Evolutionary conservation across 2,113 vertebrate species (phyloP).

Genomic region (Otolemur garnettii): DNA sequence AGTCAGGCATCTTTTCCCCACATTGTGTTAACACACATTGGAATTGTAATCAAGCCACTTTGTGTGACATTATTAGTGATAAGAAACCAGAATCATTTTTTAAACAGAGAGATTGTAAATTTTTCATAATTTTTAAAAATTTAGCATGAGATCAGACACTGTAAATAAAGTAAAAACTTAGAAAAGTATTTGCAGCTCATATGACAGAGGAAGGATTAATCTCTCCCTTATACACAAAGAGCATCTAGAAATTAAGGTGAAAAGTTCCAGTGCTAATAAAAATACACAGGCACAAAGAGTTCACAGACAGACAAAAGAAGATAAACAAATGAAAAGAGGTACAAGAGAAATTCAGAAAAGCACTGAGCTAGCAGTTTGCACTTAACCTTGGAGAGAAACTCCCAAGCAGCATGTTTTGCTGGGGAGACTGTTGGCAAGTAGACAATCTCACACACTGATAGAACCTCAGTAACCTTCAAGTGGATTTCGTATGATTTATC

Average conservation of each 20-base stretch:
- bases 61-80: constrained; percentile 20
- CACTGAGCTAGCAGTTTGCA: neutral
- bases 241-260: neutral
- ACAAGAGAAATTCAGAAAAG: neutral
- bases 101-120: neutral
- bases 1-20: neutral
- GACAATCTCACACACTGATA: neutral
- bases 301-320: neutral
- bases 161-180: constrained; percentile 8
- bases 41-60: neutral
- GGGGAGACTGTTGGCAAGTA: neutral
- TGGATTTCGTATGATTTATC: constrained; percentile 54
- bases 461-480: constrained; percentile 47
- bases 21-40: neutral
- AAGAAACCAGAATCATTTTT: neutral
- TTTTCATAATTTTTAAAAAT: neutral
- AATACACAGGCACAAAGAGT: neutral
- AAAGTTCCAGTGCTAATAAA: neutral
- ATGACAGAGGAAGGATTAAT: neutral
- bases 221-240: neutral
- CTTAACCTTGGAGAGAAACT: neutral
- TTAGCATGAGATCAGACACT: neutral
- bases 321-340: neutral
- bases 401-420: neutral
- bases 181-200: constrained; percentile 15